phyloP scores from a whole-genome alignment of 2,797 vertebrate genomes.

The Arrhamphus sclerolepis region DNA sequence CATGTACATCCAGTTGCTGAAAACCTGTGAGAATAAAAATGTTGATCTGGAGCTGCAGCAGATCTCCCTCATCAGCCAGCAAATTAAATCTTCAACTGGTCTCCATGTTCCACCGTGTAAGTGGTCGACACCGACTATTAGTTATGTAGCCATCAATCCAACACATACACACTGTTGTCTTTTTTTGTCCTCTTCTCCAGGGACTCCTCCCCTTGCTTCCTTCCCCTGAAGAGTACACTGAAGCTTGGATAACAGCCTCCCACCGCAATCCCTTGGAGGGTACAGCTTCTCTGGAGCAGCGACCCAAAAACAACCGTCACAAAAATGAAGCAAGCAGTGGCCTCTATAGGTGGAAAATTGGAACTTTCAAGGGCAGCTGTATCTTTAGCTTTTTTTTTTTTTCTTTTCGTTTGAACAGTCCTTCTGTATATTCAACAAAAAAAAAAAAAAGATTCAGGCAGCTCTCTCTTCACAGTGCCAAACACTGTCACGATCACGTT shows the following conservation, averaged over 20 bases:
- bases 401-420: too few species aligned
- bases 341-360: not conserved
- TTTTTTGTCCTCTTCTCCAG: conserved; percentile 29
- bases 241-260: conserved; percentile 45
- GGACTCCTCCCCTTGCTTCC: conserved; percentile 42
- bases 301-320: not conserved
- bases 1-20: conserved; percentile 25
- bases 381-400: conserved; percentile 1
- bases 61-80: conserved; percentile 17
- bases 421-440: not conserved
- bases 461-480: not conserved
- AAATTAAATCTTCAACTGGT: not conserved
- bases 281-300: conserved; percentile 8
- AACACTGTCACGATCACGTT: not conserved
- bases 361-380: not conserved
- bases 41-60: not conserved
- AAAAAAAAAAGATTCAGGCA: not conserved
- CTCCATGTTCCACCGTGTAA: conserved; percentile 11
- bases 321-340: not conserved
- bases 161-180: conserved; percentile 11
- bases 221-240: conserved; percentile 33
- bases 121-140: not conserved
- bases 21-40: not conserved
- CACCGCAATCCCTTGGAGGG: conserved; percentile 24
- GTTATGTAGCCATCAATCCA: conserved; percentile 32